Conservation (phyloP, 1,140 invertebrate genomes). For the Euwallacea similis region DNA sequence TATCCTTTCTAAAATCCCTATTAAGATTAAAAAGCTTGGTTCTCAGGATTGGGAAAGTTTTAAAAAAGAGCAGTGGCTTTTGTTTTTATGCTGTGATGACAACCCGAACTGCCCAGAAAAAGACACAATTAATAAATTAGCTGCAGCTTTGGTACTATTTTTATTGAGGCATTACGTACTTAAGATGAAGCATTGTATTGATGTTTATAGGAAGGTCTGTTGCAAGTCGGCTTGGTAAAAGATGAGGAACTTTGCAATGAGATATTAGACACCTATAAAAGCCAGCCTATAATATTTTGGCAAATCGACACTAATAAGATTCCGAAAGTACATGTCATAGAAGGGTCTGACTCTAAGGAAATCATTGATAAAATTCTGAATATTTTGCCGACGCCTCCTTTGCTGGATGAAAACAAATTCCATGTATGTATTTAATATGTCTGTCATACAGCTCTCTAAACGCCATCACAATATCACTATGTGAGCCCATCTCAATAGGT, state of each 20-base stretch:
- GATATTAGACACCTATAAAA: slow-evolving; percentile 49
- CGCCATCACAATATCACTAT: too few species aligned
- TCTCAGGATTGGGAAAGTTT: slow-evolving; percentile 49
- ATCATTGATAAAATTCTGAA: slow-evolving; percentile 60
- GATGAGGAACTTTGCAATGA: slow-evolving; percentile 56
- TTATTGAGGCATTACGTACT: not conserved
- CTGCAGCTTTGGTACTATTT: slow-evolving; percentile 62
- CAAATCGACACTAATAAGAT: slow-evolving; percentile 48
- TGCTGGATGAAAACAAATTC: slow-evolving; percentile 58
- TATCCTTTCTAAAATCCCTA: slow-evolving; percentile 53
- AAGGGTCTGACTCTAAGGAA: slow-evolving; percentile 57
- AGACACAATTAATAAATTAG: slow-evolving; percentile 62
- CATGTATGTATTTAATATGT: slow-evolving; percentile 49
- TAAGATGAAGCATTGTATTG: slow-evolving; percentile 21
- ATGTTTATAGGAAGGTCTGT: slow-evolving; percentile 58
- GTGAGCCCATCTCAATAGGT: too few species aligned
- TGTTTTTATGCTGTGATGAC: slow-evolving; percentile 57
- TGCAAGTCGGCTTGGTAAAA: slow-evolving; percentile 59
- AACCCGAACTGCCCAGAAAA: slow-evolving; percentile 58
- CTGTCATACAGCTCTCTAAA: not conserved
- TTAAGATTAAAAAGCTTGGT: slow-evolving; percentile 47
- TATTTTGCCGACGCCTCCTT: slow-evolving; percentile 59
- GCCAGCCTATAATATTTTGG: slow-evolving; percentile 58
- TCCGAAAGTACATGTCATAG: slow-evolving; percentile 43
- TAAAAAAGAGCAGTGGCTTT: slow-evolving; percentile 48